A percentile compares a stretch with the other conserved stretches of the same genome.
These are phyloP conservation scores for Chloroceryle inda DNA, from an alignment of 2,797 vertebrate species.

Conservation along the genomic window DNA sequence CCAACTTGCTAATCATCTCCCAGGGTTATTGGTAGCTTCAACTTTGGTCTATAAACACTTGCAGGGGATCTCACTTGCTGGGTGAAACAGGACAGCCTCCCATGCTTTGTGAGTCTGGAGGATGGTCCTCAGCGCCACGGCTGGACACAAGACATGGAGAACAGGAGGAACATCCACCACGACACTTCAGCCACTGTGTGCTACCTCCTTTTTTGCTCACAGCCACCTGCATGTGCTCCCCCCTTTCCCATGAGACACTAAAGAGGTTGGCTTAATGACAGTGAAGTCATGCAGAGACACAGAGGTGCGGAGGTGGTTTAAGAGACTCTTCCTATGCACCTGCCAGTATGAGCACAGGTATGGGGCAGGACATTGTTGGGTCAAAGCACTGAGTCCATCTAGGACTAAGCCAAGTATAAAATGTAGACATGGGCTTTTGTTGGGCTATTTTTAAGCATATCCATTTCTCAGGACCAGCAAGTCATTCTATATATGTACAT, in stretches of 20 bases:
- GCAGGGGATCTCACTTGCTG: neutral
- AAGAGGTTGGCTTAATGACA: neutral
- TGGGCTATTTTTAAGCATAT: neutral
- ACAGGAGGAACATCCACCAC: neutral
- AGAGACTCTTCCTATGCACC: neutral
- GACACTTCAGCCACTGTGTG: no score
- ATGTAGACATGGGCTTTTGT: neutral
- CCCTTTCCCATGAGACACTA: accelerated
- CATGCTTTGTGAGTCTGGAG: neutral
- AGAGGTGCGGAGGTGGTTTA: neutral
- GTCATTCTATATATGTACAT: neutral
- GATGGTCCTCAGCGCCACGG: accelerated
- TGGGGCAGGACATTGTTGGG: neutral
- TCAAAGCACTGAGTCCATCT: neutral
- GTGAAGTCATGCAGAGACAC: neutral
- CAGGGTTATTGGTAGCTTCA: neutral
- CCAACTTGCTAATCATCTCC: neutral
- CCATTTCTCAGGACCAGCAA: neutral
- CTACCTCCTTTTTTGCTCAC: neutral
- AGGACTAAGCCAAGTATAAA: neutral
- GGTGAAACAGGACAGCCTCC: neutral
- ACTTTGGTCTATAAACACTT: neutral
- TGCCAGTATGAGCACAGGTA: neutral
- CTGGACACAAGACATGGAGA: neutral
- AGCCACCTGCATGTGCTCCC: neutral